phyloP scores from a whole-genome alignment of 2,888 invertebrate species.

The Lochmaea capreae region DNA sequence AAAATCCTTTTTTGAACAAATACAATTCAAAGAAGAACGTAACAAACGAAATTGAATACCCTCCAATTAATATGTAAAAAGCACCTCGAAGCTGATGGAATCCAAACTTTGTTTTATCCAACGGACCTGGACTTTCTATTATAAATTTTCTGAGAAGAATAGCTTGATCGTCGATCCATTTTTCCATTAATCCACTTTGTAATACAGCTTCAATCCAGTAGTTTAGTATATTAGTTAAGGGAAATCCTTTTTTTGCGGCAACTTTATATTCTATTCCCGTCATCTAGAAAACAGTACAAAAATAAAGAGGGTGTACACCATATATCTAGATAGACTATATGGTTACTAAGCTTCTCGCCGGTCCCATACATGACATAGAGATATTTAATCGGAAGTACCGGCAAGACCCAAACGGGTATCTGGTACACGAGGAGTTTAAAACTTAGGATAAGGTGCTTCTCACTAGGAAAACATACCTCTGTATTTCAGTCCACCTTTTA shows the following conservation, averaged over 20 bases:
- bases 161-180: slow-evolving; percentile 22
- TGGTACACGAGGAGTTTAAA: no score
- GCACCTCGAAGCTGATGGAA: slow-evolving; percentile 10
- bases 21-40: slow-evolving; percentile 13
- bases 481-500: no score
- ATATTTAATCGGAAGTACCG: no score
- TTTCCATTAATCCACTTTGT: slow-evolving; percentile 22
- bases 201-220: slow-evolving; percentile 21
- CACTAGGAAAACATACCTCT: no score
- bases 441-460: no score
- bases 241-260: slow-evolving; percentile 23
- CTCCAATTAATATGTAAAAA: slow-evolving; percentile 9
- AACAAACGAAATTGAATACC: neutral
- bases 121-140: slow-evolving; percentile 15
- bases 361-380: no score
- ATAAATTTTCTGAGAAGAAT: slow-evolving; percentile 20
- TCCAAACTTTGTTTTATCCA: neutral
- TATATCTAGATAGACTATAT: no score
- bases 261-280: slow-evolving; percentile 29
- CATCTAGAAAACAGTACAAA: slow-evolving; percentile 5
- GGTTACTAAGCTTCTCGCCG: no score
- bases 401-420: no score
- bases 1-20: slow-evolving; percentile 15
- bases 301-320: neutral
- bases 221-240: slow-evolving; percentile 7